Base-by-base conservation (phyloP, 2,113 vertebrate species). In the Rhea americana region DNA sequence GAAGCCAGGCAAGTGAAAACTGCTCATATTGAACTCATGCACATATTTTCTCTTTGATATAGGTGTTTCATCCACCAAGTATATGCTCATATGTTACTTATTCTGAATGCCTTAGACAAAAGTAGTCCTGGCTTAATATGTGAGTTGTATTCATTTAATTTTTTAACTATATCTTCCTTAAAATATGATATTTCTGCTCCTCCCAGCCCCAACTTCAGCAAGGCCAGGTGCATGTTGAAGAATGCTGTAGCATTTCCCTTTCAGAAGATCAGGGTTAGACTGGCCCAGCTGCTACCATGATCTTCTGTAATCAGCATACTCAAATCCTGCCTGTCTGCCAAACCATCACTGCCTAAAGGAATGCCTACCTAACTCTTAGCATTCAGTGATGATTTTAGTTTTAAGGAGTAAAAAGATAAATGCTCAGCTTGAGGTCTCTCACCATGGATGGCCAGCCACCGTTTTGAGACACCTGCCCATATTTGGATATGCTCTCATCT, bases 321-420 rank as follows among this genome's bases (percentile, higher is more conserved):
- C 14, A 71, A 62, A 67, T 67, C 37, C 22, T 14, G 43, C 18
- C 39, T 0, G 1, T 25, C 26, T 59, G 43, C 43, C 51, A 71
- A 72, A 56, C 32, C 25, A 21, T 25, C 20, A 30, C 58, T 50
- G 35, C 8, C 43, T 19, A 50, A 75, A 55, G 67, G 45, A 89
- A 58, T 1, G 7, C 53, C 21, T 2, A 1, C 13, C 3, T 25
- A n/a, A 32, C 55, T 59, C 26, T 67, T 0, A 1, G 25, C 19
- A 25, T 21, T 48, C 55, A 16, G 13, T 5, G 24, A 24, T 48
- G 35, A 7, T 22, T 89, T 41, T 21, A 84, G 24, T 25, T 91
- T 45, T 21, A 84, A 21, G 39, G 35, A 70, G 45, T 3, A 8
- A 47, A 37, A 74, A 84, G 53, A 22, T 4, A 2, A 1, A 8